Conservation (phyloP, 1,140 invertebrate species). For the Drosophila tropicalis region DNA sequence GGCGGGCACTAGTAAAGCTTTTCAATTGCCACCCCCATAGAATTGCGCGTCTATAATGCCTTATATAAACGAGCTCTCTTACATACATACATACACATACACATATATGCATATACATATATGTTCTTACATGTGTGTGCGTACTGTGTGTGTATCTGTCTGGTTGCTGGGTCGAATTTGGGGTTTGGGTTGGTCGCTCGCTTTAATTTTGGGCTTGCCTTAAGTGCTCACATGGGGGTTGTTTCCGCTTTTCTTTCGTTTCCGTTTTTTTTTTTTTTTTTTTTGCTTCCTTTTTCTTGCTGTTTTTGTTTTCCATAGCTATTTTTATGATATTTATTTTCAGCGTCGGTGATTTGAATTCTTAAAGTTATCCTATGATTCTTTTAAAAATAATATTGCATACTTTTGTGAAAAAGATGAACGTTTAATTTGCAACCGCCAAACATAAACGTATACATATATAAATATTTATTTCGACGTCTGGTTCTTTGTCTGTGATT, state of each 20-base stretch:
- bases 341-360: constrained; percentile 15
- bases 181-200: constrained; percentile 47
- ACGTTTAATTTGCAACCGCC: constrained; percentile 32
- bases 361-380: constrained; percentile 33
- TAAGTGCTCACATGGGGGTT: constrained; percentile 78
- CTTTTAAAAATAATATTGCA: constrained; percentile 51
- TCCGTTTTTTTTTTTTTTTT: constrained; percentile 17
- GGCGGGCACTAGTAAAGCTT: constrained; percentile 72
- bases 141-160: constrained; percentile 48
- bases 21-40: constrained; percentile 77
- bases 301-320: constrained; percentile 29
- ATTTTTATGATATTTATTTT: constrained; percentile 41
- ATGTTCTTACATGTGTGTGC: constrained; percentile 18
- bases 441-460: constrained; percentile 29
- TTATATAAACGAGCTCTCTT: constrained; percentile 66
- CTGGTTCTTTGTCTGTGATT: constrained; percentile 66
- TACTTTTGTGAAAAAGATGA: constrained; percentile 52
- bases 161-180: constrained; percentile 38
- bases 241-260: constrained; percentile 54
- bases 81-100: constrained; percentile 4
- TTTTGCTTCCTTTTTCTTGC: constrained; percentile 17
- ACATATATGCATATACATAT: constrained; percentile 14
- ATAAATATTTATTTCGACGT: neutral
- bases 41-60: constrained; percentile 78
- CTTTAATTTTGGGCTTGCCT: constrained; percentile 80